Evolutionary conservation across 1,140 invertebrate species (phyloP).

Genomic region (Chionoecetes opilio): DNA sequence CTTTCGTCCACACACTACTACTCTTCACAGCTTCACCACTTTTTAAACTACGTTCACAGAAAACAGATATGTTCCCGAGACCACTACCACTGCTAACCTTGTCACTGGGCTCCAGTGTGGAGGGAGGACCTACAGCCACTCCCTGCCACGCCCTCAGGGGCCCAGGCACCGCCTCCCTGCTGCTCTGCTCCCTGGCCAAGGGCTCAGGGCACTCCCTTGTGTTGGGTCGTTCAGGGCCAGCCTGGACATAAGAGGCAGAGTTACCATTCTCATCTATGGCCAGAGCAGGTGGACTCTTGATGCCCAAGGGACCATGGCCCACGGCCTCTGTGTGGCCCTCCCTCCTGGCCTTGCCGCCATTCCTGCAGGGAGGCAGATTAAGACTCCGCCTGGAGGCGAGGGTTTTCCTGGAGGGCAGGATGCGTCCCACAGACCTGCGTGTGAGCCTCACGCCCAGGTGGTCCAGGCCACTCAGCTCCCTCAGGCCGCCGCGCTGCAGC

Average conservation of each 20-base stretch:
- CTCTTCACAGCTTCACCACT: neutral
- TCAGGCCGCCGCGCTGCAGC: slow-evolving; percentile 56
- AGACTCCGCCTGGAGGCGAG: neutral
- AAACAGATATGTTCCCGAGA: neutral
- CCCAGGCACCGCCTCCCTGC: neutral
- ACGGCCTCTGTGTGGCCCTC: neutral
- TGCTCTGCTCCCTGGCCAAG: no score
- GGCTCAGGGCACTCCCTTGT: neutral
- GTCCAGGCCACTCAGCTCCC: slow-evolving; percentile 56
- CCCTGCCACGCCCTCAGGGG: neutral
- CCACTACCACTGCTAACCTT: neutral
- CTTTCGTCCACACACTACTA: neutral
- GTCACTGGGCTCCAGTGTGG: neutral
- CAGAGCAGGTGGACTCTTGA: neutral
- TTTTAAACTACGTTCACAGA: slow-evolving; percentile 21
- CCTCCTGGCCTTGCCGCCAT: neutral
- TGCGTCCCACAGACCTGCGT: slow-evolving; percentile 53
- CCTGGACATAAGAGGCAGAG: slow-evolving; percentile 59
- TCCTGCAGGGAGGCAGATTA: neutral
- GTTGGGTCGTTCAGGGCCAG: neutral
- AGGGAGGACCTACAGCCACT: neutral
- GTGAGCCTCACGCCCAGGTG: slow-evolving; percentile 57
- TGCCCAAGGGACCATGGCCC: neutral
- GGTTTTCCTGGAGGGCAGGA: neutral
- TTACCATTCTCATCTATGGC: slow-evolving; percentile 73